phyloP scores from a whole-genome alignment of 2,113 vertebrate species.

The Barnardius zonarius region DNA sequence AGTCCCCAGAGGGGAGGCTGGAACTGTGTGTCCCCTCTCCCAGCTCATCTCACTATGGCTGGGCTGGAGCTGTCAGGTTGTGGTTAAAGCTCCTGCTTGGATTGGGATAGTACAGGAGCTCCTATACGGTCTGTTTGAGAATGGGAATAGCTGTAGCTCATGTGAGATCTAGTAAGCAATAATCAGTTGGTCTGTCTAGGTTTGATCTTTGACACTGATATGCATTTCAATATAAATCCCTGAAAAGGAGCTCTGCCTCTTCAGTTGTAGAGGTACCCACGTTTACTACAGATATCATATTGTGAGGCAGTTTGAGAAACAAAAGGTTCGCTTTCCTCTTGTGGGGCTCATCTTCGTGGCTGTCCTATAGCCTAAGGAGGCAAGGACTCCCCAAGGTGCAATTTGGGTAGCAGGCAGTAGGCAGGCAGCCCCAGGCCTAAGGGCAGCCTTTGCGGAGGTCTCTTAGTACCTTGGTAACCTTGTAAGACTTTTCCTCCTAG shows the following conservation, averaged over 20 bases:
- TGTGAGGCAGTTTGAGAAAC: background rate
- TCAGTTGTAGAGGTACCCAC: background rate
- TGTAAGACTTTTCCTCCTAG: background rate
- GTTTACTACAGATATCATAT: background rate
- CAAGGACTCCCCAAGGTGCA: background rate
- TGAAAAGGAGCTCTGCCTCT: background rate
- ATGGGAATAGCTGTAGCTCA: background rate
- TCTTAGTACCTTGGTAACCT: background rate
- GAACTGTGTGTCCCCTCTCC: background rate
- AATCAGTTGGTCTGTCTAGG: background rate
- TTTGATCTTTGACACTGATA: background rate
- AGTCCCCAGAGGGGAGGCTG: background rate
- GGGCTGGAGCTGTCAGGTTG: too few relatives aligned
- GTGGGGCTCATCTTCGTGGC: background rate
- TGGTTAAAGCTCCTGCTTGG: accelerated
- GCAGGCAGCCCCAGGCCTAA: background rate
- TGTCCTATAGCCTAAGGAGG: background rate
- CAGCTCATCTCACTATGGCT: accelerated
- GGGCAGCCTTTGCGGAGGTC: background rate
- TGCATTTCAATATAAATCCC: background rate
- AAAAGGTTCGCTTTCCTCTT: background rate
- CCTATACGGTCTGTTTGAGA: background rate
- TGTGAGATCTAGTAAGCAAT: background rate
- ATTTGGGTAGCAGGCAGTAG: background rate
- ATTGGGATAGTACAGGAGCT: accelerated